A percentile compares a stretch with the other conserved stretches of the same genome.
phyloP scores from a whole-genome alignment of 1,140 invertebrate genomes.

The Amyelois transitella region DNA sequence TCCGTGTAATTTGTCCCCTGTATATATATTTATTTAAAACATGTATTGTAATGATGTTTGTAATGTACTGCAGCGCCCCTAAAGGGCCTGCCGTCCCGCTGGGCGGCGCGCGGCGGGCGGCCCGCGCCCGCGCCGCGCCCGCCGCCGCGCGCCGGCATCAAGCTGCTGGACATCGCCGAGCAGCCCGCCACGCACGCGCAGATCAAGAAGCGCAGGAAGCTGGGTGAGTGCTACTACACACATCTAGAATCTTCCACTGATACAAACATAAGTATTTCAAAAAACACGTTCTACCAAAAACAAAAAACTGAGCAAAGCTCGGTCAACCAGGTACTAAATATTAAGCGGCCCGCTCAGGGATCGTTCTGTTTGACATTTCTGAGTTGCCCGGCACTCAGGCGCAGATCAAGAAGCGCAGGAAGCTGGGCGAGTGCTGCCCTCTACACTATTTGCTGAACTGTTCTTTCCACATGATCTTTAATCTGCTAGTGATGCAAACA shows the following conservation, averaged over 20 bases:
- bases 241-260: too few species aligned
- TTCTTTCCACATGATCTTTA: too few species aligned
- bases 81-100: slow-evolving; percentile 90
- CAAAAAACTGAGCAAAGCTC: too few species aligned
- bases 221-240: too few species aligned
- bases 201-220: slow-evolving; percentile 76
- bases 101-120: slow-evolving; percentile 77
- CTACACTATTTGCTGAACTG: too few species aligned
- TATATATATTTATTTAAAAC: neutral
- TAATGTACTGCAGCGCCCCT: slow-evolving; percentile 80
- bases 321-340: too few species aligned
- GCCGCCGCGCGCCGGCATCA: slow-evolving; percentile 81
- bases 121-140: slow-evolving; percentile 71
- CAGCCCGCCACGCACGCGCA: slow-evolving; percentile 81
- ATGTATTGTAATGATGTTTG: neutral
- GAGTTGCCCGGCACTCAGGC: slow-evolving; percentile 85
- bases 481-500: too few species aligned
- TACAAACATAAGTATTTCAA: too few species aligned
- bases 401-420: slow-evolving; percentile 77
- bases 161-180: slow-evolving; percentile 94
- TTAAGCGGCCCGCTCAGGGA: slow-evolving; percentile 80
- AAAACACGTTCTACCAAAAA: too few species aligned
- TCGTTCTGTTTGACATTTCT: slow-evolving; percentile 93
- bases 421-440: slow-evolving; percentile 62
- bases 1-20: neutral